Evolutionary conservation across 2,888 invertebrate genomes (phyloP).

Genomic region (Callosobruchus maculatus): DNA sequence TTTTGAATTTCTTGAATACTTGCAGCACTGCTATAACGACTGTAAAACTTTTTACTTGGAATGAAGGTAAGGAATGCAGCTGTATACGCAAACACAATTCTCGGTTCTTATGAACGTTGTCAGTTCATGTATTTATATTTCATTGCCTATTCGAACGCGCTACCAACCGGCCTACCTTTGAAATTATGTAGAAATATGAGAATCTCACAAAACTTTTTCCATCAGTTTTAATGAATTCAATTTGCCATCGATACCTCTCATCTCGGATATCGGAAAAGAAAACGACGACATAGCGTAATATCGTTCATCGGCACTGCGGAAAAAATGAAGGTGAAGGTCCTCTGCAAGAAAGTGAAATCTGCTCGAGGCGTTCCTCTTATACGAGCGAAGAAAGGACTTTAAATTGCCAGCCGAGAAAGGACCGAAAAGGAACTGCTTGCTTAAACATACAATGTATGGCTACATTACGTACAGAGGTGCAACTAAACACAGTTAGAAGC

Average conservation of each 20-base stretch:
- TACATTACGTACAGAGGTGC: not conserved
- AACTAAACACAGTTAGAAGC: not conserved
- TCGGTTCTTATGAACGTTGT: no score
- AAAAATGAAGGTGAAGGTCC: constrained; percentile 13
- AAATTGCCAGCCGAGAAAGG: not conserved
- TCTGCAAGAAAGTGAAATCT: not conserved
- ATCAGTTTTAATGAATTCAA: not conserved
- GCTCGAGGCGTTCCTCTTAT: not conserved
- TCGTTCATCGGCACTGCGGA: not conserved
- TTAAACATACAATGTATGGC: not conserved
- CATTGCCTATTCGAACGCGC: no score
- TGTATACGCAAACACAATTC: no score
- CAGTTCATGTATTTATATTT: no score
- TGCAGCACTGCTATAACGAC: no score
- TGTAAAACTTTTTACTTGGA: no score
- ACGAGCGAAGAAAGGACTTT: not conserved
- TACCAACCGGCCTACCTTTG: not conserved
- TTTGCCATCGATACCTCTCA: not conserved
- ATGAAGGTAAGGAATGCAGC: no score
- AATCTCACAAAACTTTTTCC: not conserved
- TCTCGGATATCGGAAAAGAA: not conserved
- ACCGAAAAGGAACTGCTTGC: not conserved
- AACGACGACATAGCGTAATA: not conserved
- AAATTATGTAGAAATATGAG: not conserved
- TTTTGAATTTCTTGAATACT: no score